Evolutionary conservation across 2,797 vertebrate genomes (phyloP).

Genomic region (Lepilemur ruficaudatus): DNA sequence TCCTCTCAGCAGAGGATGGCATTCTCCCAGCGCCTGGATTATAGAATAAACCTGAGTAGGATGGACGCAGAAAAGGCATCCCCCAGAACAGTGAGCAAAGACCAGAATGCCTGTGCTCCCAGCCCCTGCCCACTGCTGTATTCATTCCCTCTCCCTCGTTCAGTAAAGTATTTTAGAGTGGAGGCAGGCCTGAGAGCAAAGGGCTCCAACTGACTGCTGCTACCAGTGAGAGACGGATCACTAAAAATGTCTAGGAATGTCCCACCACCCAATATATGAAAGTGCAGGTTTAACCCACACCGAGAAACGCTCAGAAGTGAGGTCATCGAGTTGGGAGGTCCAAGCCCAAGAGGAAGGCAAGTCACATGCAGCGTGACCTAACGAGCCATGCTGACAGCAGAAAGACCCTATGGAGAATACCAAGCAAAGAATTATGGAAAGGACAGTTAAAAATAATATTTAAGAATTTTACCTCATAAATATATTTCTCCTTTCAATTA

Average conservation of each 20-base stretch:
- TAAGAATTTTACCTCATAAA: not conserved
- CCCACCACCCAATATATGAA: not conserved
- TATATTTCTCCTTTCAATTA: not conserved
- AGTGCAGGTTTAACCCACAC: not conserved
- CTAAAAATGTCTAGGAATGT: too few relatives aligned
- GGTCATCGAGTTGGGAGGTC: not conserved
- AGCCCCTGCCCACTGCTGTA: accelerated
- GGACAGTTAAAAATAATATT: not conserved
- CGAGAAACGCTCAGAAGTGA: not conserved
- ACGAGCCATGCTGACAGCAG: not conserved
- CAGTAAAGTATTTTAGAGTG: not conserved
- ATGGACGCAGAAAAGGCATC: not conserved
- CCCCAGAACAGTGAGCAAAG: not conserved
- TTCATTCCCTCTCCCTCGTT: not conserved
- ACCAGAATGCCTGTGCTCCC: accelerated
- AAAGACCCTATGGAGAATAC: not conserved
- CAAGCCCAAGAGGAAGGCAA: not conserved
- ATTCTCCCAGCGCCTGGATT: not conserved
- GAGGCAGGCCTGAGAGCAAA: not conserved
- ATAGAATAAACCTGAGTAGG: not conserved
- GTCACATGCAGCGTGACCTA: not conserved
- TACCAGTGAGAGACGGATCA: too few relatives aligned
- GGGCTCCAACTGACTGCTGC: not conserved
- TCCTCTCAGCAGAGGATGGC: not conserved
- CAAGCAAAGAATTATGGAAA: not conserved